These are phyloP conservation scores for Lampropteryx suffumata DNA, from an alignment of 2,888 invertebrate genomes.

Conservation along the genomic window DNA sequence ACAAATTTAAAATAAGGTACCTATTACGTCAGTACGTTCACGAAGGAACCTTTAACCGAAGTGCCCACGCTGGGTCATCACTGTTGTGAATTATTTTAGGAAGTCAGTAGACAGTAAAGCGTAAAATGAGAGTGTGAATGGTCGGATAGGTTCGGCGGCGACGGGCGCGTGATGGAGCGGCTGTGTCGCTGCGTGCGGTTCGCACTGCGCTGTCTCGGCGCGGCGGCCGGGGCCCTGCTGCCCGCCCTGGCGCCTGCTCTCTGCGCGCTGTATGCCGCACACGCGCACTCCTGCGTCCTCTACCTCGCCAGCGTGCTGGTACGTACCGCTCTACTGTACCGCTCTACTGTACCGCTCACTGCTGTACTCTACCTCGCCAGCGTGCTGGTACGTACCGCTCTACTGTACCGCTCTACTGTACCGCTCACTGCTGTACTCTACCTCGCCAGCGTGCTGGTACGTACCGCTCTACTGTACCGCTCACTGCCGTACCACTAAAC, in stretches of 20 bases:
- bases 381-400: conserved; percentile 85
- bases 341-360: too few relatives aligned
- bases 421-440: too few relatives aligned
- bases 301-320: conserved; percentile 94
- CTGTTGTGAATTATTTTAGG: too few relatives aligned
- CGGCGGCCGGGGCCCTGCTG: conserved; percentile 88
- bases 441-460: conserved; percentile 92
- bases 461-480: conserved; percentile 90
- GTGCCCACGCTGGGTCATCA: too few relatives aligned
- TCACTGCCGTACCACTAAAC: too few relatives aligned
- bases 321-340: not conserved
- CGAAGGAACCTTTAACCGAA: too few relatives aligned
- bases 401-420: too few relatives aligned
- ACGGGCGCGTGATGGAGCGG: conserved; percentile 95
- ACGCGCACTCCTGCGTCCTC: conserved; percentile 88
- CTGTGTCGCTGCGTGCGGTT: conserved; percentile 95
- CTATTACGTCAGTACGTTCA: too few relatives aligned
- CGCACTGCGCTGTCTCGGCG: conserved; percentile 88
- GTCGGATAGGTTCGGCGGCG: conserved; percentile 70
- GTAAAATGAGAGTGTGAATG: too few relatives aligned
- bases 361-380: conserved; percentile 91
- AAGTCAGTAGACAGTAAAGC: too few relatives aligned
- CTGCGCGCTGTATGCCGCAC: conserved; percentile 87
- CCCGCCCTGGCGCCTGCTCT: conserved; percentile 87
- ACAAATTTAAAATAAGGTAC: too few relatives aligned